These are phyloP conservation scores for Phyllostomus discolor DNA, from an alignment of 2,113 vertebrate genomes.

Conservation along the genomic window DNA sequence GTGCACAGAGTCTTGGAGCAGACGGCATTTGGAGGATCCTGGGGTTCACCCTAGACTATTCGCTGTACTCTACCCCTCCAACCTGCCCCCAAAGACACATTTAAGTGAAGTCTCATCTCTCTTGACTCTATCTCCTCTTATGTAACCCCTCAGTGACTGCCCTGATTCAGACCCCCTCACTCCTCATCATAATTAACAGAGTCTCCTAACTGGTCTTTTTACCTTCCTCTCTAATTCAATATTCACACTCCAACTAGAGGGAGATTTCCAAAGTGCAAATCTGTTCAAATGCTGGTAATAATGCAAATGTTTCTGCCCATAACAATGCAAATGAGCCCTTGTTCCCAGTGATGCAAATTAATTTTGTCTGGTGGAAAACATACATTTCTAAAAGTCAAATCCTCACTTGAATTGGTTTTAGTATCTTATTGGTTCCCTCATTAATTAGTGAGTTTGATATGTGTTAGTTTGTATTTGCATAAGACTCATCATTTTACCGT, in stretches of 20 bases:
- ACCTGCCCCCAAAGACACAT: background rate
- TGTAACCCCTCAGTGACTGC: background rate
- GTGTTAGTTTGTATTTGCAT: background rate
- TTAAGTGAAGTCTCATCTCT: background rate
- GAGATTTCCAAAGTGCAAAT: background rate
- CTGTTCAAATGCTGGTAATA: background rate
- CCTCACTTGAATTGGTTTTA: slow-evolving; percentile 1
- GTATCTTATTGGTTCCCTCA: background rate
- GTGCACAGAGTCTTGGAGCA: background rate
- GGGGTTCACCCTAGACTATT: background rate
- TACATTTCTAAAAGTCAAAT: slow-evolving; percentile 13
- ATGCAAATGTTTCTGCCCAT: background rate
- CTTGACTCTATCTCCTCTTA: background rate
- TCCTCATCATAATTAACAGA: background rate
- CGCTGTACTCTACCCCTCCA: background rate
- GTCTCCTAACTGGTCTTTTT: background rate
- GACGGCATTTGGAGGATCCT: background rate
- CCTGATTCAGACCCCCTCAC: background rate
- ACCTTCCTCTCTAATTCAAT: background rate
- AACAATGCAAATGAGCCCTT: slow-evolving; percentile 6
- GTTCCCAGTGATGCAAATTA: slow-evolving; percentile 11
- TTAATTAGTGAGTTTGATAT: slow-evolving; percentile 15
- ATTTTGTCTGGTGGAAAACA: background rate
- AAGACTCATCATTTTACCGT: background rate
- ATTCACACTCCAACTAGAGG: background rate